phyloP scores from a whole-genome alignment of 1,140 invertebrate species.

The Eulimnadia texana region DNA sequence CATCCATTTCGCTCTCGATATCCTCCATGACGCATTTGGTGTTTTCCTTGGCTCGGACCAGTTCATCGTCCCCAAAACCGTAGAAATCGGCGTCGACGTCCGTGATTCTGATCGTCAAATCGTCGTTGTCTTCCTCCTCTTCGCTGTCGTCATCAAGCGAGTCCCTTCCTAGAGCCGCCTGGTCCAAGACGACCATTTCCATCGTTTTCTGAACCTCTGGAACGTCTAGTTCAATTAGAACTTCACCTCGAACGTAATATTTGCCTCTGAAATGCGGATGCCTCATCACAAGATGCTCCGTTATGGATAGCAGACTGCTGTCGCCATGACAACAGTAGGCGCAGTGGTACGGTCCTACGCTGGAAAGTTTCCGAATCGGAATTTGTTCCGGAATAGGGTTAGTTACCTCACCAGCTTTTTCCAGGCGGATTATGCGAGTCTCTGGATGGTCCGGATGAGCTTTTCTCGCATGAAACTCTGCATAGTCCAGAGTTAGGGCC shows the following conservation, averaged over 20 bases:
- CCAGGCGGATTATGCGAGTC: neutral
- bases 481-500: slow-evolving; percentile 23
- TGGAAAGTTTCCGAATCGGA: neutral
- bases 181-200: neutral
- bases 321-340: slow-evolving; percentile 9
- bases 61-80: slow-evolving; percentile 4
- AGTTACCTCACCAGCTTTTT: neutral
- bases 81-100: neutral
- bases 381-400: neutral
- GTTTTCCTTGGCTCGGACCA: neutral
- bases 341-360: slow-evolving; percentile 10
- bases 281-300: slow-evolving; percentile 3
- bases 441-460: neutral
- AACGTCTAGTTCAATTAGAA: neutral
- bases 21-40: neutral
- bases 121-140: neutral
- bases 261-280: neutral
- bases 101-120: neutral
- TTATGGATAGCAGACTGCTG: neutral
- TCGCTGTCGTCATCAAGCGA: neutral
- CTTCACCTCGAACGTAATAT: neutral
- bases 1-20: neutral
- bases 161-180: neutral
- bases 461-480: neutral
- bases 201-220: neutral